These are phyloP conservation scores for Ispidina lecontei DNA, from an alignment of 2,797 vertebrate genomes.

Conservation along the genomic window DNA sequence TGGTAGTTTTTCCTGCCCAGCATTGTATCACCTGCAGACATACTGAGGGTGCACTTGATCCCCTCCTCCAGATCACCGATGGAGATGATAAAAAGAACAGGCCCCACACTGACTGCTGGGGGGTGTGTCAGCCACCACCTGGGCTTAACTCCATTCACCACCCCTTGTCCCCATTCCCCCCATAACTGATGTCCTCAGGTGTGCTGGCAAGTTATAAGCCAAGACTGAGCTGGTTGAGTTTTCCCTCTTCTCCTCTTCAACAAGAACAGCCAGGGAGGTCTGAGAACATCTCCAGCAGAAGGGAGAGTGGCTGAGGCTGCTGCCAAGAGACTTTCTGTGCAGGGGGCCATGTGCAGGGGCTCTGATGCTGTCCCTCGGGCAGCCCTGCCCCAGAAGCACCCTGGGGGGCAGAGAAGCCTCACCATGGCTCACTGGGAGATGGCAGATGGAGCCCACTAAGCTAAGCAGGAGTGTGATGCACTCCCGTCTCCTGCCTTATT, in stretches of 20 bases:
- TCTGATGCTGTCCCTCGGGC: no score
- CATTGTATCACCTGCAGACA: neutral
- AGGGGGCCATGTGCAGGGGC: accelerated
- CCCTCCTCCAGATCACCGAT: neutral
- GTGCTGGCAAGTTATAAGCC: neutral
- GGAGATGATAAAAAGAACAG: neutral
- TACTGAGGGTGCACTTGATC: neutral
- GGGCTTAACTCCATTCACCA: neutral
- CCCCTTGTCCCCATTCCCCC: neutral
- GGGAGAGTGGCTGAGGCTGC: accelerated
- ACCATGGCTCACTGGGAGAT: accelerated
- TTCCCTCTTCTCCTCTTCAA: neutral
- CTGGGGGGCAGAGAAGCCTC: accelerated
- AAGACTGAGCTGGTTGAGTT: neutral
- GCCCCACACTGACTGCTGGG: neutral
- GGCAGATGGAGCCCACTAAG: accelerated
- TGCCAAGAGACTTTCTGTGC: neutral
- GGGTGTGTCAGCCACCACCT: no score
- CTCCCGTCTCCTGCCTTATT: neutral
- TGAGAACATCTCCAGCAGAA: neutral
- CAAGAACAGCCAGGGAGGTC: neutral
- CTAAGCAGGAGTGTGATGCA: accelerated
- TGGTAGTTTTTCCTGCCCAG: no score
- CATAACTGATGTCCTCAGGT: neutral
- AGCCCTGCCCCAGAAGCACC: neutral